These are phyloP conservation scores for Odontocolon sp. DNA, from an alignment of 2,888 invertebrate species.

Conservation along the genomic window DNA sequence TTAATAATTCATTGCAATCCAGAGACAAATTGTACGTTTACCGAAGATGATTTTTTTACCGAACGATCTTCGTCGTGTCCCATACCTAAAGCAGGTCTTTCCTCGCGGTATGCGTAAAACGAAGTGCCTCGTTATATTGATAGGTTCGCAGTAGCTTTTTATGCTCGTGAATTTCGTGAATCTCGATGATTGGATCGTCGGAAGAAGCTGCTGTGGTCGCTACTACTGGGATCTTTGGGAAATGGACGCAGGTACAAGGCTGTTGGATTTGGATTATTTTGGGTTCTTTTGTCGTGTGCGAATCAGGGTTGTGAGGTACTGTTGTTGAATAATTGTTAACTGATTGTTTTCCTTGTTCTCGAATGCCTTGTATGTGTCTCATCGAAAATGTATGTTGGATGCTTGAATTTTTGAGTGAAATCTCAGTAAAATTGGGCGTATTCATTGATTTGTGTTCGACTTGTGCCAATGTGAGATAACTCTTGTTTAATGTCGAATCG, in stretches of 20 bases:
- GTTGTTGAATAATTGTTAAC: slow-evolving; percentile 56
- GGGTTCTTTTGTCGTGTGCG: slow-evolving; percentile 54
- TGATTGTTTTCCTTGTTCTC: slow-evolving; percentile 71
- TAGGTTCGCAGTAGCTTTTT: slow-evolving; percentile 63
- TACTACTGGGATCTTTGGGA: slow-evolving; percentile 58
- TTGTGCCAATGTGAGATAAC: slow-evolving; percentile 64
- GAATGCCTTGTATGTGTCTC: slow-evolving; percentile 75
- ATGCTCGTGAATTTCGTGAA: slow-evolving; percentile 72
- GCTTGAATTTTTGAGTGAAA: slow-evolving; percentile 60
- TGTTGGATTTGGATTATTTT: slow-evolving; percentile 32
- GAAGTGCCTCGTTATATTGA: slow-evolving; percentile 68
- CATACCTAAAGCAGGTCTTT: slow-evolving; percentile 77
- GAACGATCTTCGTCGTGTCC: slow-evolving; percentile 65
- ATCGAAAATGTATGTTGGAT: slow-evolving; percentile 69
- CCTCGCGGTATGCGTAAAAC: slow-evolving; percentile 72
- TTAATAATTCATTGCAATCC: slow-evolving; percentile 28
- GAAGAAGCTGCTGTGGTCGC: slow-evolving; percentile 70
- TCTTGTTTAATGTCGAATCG: slow-evolving; percentile 57
- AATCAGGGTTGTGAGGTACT: slow-evolving; percentile 43
- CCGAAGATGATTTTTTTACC: slow-evolving; percentile 59
- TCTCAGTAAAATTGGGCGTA: slow-evolving; percentile 61
- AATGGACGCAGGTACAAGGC: slow-evolving; percentile 51
- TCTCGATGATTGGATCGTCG: slow-evolving; percentile 69
- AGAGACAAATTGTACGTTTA: slow-evolving; percentile 50
- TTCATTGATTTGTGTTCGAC: slow-evolving; percentile 62